These are phyloP conservation scores for Metridium senile DNA, from an alignment of 92 coral and sea anemone genomes.

Conservation along the genomic window DNA sequence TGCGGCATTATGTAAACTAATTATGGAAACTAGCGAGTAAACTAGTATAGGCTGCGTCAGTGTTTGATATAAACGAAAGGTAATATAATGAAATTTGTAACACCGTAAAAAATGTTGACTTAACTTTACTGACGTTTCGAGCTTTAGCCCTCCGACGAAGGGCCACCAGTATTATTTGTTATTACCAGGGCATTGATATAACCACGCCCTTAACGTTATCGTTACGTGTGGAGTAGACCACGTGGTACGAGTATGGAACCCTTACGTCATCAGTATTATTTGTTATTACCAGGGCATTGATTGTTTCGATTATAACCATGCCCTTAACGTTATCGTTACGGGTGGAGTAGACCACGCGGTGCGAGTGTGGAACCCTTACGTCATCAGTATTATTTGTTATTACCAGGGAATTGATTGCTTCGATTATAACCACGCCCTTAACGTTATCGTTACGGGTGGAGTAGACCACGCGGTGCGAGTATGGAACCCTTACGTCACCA, in stretches of 20 bases:
- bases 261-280: constrained; percentile 90
- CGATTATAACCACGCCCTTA: constrained; percentile 72
- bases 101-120: no score
- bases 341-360: constrained; percentile 98
- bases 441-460: constrained; percentile 90
- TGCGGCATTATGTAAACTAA: no score
- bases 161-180: constrained; percentile 79
- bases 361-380: constrained; percentile 96
- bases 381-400: constrained; percentile 64
- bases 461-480: constrained; percentile 95
- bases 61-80: no score
- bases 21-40: no score
- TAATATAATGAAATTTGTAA: no score
- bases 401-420: constrained; percentile 92
- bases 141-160: no score
- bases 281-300: constrained; percentile 78
- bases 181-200: constrained; percentile 83
- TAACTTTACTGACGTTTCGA: no score
- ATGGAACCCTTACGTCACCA: constrained; percentile 97
- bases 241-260: constrained; percentile 96
- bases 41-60: no score
- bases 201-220: constrained; percentile 74
- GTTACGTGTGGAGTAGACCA: constrained; percentile 95
- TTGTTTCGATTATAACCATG: constrained; percentile 82
- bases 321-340: constrained; percentile 80